Evolutionary conservation across 2,797 vertebrate species (phyloP), one percentile per base, ranked within the genome.

Genomic region (Tapirus indicus): DNA sequence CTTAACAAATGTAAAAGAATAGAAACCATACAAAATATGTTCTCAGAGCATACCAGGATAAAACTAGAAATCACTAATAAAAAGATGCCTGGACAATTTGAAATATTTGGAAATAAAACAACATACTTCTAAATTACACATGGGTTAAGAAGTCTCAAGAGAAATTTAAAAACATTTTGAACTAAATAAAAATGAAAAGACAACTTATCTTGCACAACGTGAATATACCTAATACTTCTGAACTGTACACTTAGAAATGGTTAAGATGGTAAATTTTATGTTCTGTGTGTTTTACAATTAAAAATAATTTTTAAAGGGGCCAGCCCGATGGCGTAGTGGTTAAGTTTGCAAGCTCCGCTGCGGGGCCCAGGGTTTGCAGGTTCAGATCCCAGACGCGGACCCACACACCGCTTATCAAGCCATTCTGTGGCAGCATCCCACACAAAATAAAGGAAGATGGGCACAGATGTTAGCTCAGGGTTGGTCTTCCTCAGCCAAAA

Each of bases 211-310:
- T 69, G 32, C 18, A 87, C 52, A 69, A 29, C n/a, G 44, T 69
- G 32, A 86, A 74, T 92, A 35, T 62, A 52, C 12, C 52, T 86
- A 32, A 38, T 17, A 60, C 16, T 35, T 60, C 23, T 86, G 35
- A 69, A 56, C 6, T 18, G 47, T 35, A 85, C 25, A 56, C 35
- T 49, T 66, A 71, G 41, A 44, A 68, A 60, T 23, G 6, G 25
- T 64, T 38, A 66, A 71, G 38, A 91, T 82, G 52, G 66, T 47
- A 82, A 82, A 82, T 82, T 91, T 80, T 80, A 78, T 78, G 60
- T 64, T 84, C 27, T 23, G 7, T 38, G 41, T 82, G 72, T 82
- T 91, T 82, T 71, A 52, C 66, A 82, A 72, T 82, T 16, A 91
- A 72, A 56, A 69, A 35, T 69, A 66, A n/a, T 44, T 82, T 49